These are phyloP conservation scores for Psittacula echo DNA, from an alignment of 2,797 vertebrate genomes.

Conservation along the genomic window DNA sequence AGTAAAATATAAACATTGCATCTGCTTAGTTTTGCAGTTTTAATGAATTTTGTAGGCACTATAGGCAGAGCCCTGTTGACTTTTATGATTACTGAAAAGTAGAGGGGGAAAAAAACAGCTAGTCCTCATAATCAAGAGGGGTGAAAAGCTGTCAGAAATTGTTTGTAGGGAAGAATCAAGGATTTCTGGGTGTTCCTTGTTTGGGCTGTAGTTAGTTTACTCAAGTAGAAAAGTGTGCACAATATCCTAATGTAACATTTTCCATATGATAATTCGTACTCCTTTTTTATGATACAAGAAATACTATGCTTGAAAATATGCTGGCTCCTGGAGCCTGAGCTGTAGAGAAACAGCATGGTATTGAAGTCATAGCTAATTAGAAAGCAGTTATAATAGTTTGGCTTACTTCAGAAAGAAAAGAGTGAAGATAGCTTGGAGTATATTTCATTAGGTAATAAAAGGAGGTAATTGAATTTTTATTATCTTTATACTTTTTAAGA, in stretches of 20 bases:
- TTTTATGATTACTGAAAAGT: background rate
- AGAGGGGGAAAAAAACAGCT: background rate
- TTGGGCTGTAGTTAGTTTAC: background rate
- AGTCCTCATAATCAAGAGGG: background rate
- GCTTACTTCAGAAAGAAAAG: background rate
- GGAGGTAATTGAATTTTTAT: background rate
- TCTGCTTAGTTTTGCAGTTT: background rate
- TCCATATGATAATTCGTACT: background rate
- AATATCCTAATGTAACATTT: background rate
- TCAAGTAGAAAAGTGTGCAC: background rate
- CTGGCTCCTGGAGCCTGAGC: background rate
- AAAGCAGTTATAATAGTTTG: background rate
- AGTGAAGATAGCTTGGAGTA: background rate
- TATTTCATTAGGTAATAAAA: background rate
- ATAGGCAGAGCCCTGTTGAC: background rate
- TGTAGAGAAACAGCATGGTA: background rate
- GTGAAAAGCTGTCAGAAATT: background rate
- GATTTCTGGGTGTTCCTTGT: background rate
- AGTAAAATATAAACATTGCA: background rate
- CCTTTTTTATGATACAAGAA: background rate
- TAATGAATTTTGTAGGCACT: background rate
- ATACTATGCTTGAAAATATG: background rate
- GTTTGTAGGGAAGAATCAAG: background rate
- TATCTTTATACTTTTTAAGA: background rate
- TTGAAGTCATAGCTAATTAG: background rate